A percentile compares a stretch with the other conserved stretches of the same genome.
phyloP scores from a whole-genome alignment of 64 coral and sea anemone genomes.

The Dendronephthya gigantea region DNA sequence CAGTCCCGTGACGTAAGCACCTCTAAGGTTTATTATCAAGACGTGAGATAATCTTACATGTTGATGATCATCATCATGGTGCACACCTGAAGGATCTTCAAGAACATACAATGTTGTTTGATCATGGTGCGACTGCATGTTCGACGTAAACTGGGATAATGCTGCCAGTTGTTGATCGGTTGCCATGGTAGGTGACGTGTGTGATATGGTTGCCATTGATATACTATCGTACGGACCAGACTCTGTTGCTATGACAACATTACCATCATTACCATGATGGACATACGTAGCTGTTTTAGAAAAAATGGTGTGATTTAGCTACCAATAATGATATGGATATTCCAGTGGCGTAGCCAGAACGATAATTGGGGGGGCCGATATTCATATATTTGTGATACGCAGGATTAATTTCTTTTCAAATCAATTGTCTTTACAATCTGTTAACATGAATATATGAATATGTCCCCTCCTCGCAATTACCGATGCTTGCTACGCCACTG shows the following conservation, averaged over 20 bases:
- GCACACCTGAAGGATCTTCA: neutral
- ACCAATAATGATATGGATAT: neutral
- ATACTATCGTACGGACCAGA: conserved; percentile 52
- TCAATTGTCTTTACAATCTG: no score
- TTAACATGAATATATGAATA: no score
- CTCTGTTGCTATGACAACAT: conserved; percentile 77
- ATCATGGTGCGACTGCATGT: neutral
- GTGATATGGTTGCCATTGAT: conserved; percentile 75
- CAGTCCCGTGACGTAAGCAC: no score
- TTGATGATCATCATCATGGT: neutral
- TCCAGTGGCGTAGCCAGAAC: neutral
- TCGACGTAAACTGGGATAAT: conserved; percentile 44
- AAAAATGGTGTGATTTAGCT: neutral
- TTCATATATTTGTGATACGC: no score
- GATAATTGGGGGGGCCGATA: no score
- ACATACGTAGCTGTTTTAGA: conserved; percentile 60
- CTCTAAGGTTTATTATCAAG: neutral
- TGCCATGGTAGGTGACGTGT: conserved; percentile 58
- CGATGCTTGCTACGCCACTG: neutral
- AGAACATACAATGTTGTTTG: neutral
- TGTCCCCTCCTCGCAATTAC: no score
- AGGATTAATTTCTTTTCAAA: no score
- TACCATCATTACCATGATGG: conserved; percentile 81
- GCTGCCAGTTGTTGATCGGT: conserved; percentile 54
- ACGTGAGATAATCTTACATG: neutral